These are phyloP conservation scores for Empis stercorea DNA, from an alignment of 2,888 invertebrate species.

Conservation along the genomic window DNA sequence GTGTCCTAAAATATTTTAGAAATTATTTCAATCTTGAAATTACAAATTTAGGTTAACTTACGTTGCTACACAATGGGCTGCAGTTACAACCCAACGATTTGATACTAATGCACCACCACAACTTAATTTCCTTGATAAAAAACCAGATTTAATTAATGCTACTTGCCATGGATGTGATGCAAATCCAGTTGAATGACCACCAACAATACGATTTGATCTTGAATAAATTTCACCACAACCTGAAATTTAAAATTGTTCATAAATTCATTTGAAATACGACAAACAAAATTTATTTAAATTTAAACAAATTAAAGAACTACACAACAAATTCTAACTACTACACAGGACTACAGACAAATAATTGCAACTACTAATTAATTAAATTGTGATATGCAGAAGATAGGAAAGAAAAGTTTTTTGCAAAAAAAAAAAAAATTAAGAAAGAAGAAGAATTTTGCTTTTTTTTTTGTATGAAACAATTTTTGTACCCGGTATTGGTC, in stretches of 20 bases:
- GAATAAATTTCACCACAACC: constrained; percentile 84
- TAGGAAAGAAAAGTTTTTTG: neutral
- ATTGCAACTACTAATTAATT: too few relatives aligned
- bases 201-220: constrained; percentile 80
- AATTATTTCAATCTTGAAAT: neutral
- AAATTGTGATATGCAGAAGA: too few relatives aligned
- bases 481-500: constrained; percentile 33
- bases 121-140: constrained; percentile 76
- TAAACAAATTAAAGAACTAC: too few relatives aligned
- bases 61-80: constrained; percentile 87
- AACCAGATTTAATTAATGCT: constrained; percentile 82
- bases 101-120: constrained; percentile 85
- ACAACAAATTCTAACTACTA: too few relatives aligned
- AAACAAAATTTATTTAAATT: too few relatives aligned
- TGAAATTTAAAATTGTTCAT: constrained; percentile 43
- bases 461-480: constrained; percentile 1
- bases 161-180: constrained; percentile 93
- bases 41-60: too few relatives aligned
- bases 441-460: too few relatives aligned
- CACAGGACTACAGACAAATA: neutral
- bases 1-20: constrained; percentile 50
- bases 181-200: constrained; percentile 80
- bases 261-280: too few relatives aligned
- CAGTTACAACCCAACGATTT: constrained; percentile 84
- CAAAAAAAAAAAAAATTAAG: neutral